Evolutionary conservation across 2,113 vertebrate species (phyloP).

Genomic region (Syngnathus scovelli): DNA sequence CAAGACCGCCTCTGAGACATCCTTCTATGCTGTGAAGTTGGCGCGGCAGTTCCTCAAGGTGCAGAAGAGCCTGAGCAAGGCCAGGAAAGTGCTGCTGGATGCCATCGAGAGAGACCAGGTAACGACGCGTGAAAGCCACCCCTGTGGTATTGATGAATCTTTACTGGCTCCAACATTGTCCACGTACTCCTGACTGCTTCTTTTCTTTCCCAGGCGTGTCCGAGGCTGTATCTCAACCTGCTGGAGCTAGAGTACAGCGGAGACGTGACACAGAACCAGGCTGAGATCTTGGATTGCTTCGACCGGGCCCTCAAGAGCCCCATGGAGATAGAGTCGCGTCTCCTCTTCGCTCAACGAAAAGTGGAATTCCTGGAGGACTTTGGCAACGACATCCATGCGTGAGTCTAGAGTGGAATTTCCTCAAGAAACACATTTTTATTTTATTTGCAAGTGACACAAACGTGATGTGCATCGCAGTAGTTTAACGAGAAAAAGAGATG

Average conservation of each 20-base stretch:
- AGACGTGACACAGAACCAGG: slow-evolving; percentile 87
- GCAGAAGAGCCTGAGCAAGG: slow-evolving; percentile 84
- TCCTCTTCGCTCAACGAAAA: slow-evolving; percentile 93
- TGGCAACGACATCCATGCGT: slow-evolving; percentile 91
- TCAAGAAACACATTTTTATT: no score
- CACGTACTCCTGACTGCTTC: not conserved
- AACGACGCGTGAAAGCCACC: slow-evolving; percentile 10
- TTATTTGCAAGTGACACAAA: no score
- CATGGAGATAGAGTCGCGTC: slow-evolving; percentile 81
- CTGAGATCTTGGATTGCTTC: slow-evolving; percentile 87
- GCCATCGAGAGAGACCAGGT: slow-evolving; percentile 93
- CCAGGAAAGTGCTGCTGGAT: slow-evolving; percentile 89
- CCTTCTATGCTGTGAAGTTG: slow-evolving; percentile 92
- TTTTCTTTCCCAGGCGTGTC: slow-evolving; percentile 73
- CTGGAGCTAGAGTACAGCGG: slow-evolving; percentile 92
- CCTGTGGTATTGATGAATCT: not conserved
- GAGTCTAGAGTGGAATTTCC: slow-evolving; percentile 44
- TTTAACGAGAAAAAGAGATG: no score
- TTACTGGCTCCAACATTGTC: no score
- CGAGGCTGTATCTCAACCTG: slow-evolving; percentile 92
- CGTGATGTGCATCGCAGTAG: no score
- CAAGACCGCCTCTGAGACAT: slow-evolving; percentile 76
- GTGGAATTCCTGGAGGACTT: slow-evolving; percentile 98
- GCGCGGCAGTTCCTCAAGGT: slow-evolving; percentile 89
- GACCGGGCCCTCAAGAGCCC: slow-evolving; percentile 84